Percentiles rank a stretch among this genome's conserved stretches.
Conservation (phyloP, 1,140 invertebrate genomes). For the Diabrotica virgifera region DNA sequence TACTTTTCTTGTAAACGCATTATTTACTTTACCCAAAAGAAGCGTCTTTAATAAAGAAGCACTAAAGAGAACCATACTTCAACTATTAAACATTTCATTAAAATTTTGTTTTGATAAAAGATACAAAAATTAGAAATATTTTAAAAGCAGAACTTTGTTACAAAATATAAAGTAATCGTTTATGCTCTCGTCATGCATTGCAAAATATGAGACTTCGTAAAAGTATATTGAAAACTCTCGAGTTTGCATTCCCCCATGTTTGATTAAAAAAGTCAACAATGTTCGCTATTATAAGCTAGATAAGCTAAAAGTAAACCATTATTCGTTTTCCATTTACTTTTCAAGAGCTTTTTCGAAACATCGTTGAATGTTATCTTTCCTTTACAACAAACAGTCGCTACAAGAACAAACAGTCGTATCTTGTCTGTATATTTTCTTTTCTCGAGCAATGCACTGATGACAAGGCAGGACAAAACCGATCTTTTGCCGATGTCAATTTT, state of each 20-base stretch:
- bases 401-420: conserved; percentile 2
- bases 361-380: neutral
- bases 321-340: conserved; percentile 2
- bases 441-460: neutral
- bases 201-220: no score
- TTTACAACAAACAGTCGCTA: neutral
- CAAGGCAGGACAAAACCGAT: conserved; percentile 1
- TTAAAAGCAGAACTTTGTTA: no score
- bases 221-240: neutral
- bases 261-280: conserved; percentile 1
- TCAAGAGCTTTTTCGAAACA: neutral
- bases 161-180: no score
- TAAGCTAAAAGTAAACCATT: conserved; percentile 1
- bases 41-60: no score
- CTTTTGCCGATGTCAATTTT: neutral
- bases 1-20: no score
- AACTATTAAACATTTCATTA: no score
- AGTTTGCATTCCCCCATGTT: neutral
- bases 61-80: no score
- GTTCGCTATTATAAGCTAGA: conserved; percentile 2
- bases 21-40: no score
- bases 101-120: no score
- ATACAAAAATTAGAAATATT: no score
- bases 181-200: no score
- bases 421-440: neutral